Evolutionary conservation across 2,113 vertebrate genomes (phyloP).

Genomic region (Pelecanoides urinatrix): DNA sequence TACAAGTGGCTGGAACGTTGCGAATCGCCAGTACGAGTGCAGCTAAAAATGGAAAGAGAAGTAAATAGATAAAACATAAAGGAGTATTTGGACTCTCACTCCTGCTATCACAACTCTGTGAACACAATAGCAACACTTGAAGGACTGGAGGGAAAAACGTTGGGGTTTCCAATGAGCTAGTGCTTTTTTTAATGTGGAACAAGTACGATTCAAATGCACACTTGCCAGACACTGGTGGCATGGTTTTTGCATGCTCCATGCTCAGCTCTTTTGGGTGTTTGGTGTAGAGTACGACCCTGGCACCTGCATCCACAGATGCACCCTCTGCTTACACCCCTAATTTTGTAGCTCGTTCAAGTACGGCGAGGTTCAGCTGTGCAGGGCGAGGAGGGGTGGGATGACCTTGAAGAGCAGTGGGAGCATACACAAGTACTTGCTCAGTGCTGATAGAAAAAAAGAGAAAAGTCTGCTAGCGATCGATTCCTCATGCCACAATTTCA

Average conservation of each 20-base stretch:
- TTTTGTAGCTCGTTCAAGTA: accelerated
- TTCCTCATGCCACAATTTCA: background rate
- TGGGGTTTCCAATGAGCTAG: background rate
- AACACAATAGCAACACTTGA: background rate
- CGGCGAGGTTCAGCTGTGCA: accelerated
- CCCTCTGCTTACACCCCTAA: accelerated
- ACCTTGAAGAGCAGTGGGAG: background rate
- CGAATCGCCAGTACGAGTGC: background rate
- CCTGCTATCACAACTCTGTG: background rate
- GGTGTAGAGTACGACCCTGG: background rate
- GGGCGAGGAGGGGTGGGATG: background rate
- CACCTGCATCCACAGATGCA: background rate
- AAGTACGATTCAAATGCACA: accelerated
- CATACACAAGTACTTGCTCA: background rate
- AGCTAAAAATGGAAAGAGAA: background rate
- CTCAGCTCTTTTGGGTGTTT: background rate
- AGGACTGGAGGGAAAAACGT: accelerated
- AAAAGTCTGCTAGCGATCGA: background rate
- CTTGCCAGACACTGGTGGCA: accelerated
- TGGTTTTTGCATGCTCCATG: accelerated
- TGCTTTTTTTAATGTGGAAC: accelerated
- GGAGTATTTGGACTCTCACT: background rate
- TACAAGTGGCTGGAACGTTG: background rate
- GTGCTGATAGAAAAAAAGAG: background rate
- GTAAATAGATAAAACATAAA: background rate